Evolutionary conservation across 2,888 invertebrate species (phyloP), one percentile per base, ranked within the genome.

Genomic region (Lycocerus yunnanus): DNA sequence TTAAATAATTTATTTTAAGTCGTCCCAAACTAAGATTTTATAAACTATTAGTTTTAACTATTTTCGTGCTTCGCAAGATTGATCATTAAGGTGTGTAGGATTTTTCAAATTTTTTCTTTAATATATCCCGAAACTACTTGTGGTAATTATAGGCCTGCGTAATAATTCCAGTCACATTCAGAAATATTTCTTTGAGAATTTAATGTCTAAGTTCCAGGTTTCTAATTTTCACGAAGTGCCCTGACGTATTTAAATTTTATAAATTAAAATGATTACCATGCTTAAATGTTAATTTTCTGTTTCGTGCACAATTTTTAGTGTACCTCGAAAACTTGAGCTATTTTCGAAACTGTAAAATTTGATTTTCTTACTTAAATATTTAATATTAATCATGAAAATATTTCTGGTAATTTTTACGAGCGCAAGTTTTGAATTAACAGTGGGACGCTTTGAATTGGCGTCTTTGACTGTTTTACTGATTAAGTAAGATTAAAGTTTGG

Each of bases 401-500:
- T 21, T 8, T 21, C 9, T 11, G 11, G 27, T 27, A 11, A 27
- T 13, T 27, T 27, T 27, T 27, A 13, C 1, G 0, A 4, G 27
- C n/a, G 10, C 1, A 61, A 61, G 6, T 61, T 61, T 61, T 11
- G 61, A 18, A 61, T 61, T 61, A 18, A 18, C 18, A 43, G n/a
- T 1, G 43, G 43, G n/a, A n/a, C 2, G 43, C n/a, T 43, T 43
- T 8, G 43, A 43, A 43, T 43, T 43, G 43, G 43, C n/a, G 43
- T 43, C 43, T 43, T 43, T 43, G 43, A 43, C 43, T 43, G 43
- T 43, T n/a, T 43, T 43, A n/a, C 5, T 24, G 58, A 68, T 68
- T 58, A 16, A 10, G 59, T 18, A 68, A 68, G 68, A 59, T 68
- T 68, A 66, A 66, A 66, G 27, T 66, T 66, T 66, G 58, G 58